Evolutionary conservation across 2,797 vertebrate genomes (phyloP).

Genomic region (Crossoptilon crossoptilon): DNA sequence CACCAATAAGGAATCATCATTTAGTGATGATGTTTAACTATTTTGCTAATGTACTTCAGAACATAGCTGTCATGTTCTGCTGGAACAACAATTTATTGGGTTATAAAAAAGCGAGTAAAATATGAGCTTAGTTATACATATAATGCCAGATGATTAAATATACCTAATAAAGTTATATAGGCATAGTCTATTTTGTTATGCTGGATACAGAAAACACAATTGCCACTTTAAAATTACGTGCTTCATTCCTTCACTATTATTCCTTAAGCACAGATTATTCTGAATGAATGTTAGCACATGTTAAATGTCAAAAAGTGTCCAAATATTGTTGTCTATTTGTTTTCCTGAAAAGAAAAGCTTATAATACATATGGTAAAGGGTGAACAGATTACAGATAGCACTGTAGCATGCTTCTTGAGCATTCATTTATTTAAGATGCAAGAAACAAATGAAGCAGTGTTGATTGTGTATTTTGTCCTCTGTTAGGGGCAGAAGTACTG

Average conservation of each 20-base stretch:
- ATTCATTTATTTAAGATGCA: slow-evolving; percentile 47
- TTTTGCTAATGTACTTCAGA: slow-evolving; percentile 1
- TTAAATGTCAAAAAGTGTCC: neutral
- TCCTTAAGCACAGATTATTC: neutral
- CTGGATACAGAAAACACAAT: neutral
- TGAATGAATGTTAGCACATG: neutral
- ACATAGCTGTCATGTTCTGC: neutral
- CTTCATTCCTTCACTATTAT: neutral
- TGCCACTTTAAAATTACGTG: neutral
- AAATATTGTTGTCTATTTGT: neutral
- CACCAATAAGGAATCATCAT: neutral
- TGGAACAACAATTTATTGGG: neutral
- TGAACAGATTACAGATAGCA: neutral
- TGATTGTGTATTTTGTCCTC: slow-evolving; percentile 36
- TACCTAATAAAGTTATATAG: neutral
- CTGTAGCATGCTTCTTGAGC: neutral
- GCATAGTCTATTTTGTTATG: neutral
- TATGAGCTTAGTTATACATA: neutral
- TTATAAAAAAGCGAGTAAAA: neutral
- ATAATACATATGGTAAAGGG: neutral
- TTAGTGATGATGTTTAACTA: neutral
- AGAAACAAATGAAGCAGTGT: slow-evolving; percentile 32
- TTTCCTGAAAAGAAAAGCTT: neutral
- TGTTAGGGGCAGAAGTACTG: neutral
- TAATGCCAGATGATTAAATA: neutral